phyloP scores from a whole-genome alignment of 2,797 vertebrate species.

The Phoxinus dragarum region DNA sequence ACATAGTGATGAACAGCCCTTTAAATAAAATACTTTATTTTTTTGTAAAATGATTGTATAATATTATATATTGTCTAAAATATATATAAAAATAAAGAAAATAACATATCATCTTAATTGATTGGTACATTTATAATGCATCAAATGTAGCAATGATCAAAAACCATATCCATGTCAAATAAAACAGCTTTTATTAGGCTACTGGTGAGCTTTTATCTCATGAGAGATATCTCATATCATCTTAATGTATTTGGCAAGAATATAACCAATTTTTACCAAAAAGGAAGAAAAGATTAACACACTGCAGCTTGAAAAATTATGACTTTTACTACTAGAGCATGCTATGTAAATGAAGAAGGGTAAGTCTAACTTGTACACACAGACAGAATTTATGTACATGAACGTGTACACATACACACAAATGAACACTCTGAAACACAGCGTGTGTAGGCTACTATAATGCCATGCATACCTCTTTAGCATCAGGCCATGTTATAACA shows the following conservation, averaged over 20 bases:
- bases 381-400: neutral
- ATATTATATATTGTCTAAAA: too few species aligned
- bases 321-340: neutral
- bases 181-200: neutral
- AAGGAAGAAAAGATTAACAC: neutral
- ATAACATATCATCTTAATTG: neutral
- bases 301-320: constrained; percentile 1
- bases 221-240: neutral
- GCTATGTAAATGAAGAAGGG: neutral
- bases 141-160: neutral
- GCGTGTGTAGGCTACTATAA: neutral
- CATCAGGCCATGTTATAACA: constrained; percentile 21
- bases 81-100: neutral
- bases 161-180: neutral
- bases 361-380: neutral
- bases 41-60: neutral
- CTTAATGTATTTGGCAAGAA: neutral
- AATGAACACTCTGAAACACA: neutral
- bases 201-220: neutral
- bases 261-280: neutral
- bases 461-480: neutral
- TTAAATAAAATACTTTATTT: neutral
- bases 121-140: neutral
- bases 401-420: neutral
- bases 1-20: neutral